phyloP scores from a whole-genome alignment of 2,797 vertebrate genomes.

The Leptodactylus fallax region DNA sequence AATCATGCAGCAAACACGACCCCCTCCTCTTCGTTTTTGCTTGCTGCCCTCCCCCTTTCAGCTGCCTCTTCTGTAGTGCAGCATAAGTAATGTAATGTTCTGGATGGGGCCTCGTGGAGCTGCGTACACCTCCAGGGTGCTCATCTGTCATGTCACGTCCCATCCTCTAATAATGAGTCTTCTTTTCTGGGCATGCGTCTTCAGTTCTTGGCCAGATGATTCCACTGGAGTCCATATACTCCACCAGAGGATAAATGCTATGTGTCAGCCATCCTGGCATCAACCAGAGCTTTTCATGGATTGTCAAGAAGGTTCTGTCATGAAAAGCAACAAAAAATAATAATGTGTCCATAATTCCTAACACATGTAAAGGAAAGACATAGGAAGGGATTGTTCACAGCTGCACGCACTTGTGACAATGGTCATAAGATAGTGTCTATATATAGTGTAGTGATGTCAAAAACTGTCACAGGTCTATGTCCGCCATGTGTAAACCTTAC shows the following conservation, averaged over 20 bases:
- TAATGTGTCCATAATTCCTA: neutral
- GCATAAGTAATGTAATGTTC: constrained; percentile 63
- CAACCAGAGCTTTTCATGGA: neutral
- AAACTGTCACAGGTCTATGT: neutral
- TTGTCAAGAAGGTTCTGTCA: neutral
- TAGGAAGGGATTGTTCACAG: neutral
- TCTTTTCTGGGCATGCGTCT: constrained; percentile 43
- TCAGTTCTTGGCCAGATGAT: constrained; percentile 43
- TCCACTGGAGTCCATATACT: neutral
- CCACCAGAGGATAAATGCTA: neutral
- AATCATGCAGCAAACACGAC: constrained; percentile 56
- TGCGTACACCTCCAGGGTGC: constrained; percentile 56
- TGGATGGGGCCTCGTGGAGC: constrained; percentile 40
- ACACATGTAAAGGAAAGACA: neutral
- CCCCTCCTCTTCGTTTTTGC: constrained; percentile 9
- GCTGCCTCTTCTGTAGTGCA: constrained; percentile 58
- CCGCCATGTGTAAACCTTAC: neutral
- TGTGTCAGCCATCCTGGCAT: neutral
- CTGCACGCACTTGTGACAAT: neutral
- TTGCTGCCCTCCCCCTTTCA: constrained; percentile 34
- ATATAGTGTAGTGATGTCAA: neutral
- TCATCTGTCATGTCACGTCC: constrained; percentile 62
- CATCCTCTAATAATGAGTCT: constrained; percentile 50
- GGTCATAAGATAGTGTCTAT: neutral
- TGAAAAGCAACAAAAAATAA: neutral